phyloP scores from a whole-genome alignment of 2,797 vertebrate genomes.

The Rousettus madagascariensis region DNA sequence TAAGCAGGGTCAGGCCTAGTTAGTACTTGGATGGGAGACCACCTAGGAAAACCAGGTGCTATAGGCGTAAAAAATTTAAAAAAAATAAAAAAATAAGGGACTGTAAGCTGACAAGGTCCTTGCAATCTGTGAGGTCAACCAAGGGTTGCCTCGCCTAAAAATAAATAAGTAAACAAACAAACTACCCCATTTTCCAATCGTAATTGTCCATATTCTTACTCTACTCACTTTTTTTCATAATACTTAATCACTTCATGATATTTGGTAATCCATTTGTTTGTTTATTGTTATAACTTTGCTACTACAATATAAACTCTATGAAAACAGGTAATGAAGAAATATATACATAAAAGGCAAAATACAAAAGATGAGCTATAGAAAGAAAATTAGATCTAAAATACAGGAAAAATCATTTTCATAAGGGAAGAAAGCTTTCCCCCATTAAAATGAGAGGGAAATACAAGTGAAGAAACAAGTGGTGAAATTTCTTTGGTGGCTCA shows the following conservation, averaged over 20 bases:
- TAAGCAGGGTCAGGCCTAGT: too few species aligned
- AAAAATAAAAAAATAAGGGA: too few species aligned
- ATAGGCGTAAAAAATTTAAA: too few species aligned
- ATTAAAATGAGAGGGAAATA: not conserved
- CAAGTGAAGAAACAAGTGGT: not conserved
- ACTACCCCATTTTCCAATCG: not conserved
- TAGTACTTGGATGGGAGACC: too few species aligned
- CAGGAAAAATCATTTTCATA: not conserved
- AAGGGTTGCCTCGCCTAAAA: too few species aligned
- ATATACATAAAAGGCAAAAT: not conserved
- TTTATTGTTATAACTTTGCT: not conserved
- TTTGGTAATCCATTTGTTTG: not conserved
- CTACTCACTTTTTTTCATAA: not conserved
- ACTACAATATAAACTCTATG: not conserved
- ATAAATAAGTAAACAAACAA: too few species aligned
- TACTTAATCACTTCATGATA: not conserved
- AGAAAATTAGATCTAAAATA: not conserved
- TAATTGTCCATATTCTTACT: not conserved
- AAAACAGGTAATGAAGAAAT: slow-evolving; percentile 34
- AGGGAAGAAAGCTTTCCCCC: not conserved
- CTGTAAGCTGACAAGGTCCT: too few species aligned
- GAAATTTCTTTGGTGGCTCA: not conserved
- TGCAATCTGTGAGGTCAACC: too few species aligned
- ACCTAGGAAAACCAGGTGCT: too few species aligned
- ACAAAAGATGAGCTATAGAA: not conserved